Percentiles rank a stretch among this genome's conserved stretches.
Evolutionary conservation across 2,113 vertebrate genomes (phyloP).

Genomic region (Brachirus orientalis): DNA sequence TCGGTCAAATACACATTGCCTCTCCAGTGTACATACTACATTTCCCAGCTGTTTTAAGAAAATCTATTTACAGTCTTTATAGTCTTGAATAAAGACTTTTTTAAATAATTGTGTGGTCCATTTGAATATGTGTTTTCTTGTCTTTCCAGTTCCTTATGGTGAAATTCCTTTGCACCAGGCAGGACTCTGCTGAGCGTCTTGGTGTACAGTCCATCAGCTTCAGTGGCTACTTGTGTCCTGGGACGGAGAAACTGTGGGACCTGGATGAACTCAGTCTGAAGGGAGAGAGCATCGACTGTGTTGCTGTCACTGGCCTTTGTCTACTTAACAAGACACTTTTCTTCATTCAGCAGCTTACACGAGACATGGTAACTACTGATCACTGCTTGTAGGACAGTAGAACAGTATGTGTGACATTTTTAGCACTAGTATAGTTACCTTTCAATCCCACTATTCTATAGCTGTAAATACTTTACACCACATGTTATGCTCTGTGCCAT

Average conservation of each 20-base stretch:
- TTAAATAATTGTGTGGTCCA: too few species aligned
- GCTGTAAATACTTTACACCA: too few species aligned
- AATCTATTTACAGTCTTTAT: neutral
- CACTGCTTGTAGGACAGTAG: neutral
- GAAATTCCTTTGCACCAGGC: conserved; percentile 94
- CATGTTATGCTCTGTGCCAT: too few species aligned
- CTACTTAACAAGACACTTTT: conserved; percentile 93
- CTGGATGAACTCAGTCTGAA: conserved; percentile 77
- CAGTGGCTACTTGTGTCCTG: conserved; percentile 88
- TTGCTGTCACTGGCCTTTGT: conserved; percentile 83
- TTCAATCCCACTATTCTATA: too few species aligned
- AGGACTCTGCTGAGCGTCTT: conserved; percentile 91
- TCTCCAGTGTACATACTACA: neutral
- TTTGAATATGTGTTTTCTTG: neutral
- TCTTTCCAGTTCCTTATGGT: conserved; percentile 93
- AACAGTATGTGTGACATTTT: neutral
- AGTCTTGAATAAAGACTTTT: neutral
- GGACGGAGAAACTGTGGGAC: conserved; percentile 75
- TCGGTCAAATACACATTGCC: neutral
- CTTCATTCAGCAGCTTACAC: conserved; percentile 94
- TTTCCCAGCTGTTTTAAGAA: neutral
- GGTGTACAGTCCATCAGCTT: conserved; percentile 91
- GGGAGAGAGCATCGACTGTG: conserved; percentile 60
- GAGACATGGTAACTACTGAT: conserved; percentile 86
- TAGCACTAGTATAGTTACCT: too few species aligned